Evolutionary conservation across 2,113 vertebrate species (phyloP).

Genomic region (Oncorhynchus clarkii): DNA sequence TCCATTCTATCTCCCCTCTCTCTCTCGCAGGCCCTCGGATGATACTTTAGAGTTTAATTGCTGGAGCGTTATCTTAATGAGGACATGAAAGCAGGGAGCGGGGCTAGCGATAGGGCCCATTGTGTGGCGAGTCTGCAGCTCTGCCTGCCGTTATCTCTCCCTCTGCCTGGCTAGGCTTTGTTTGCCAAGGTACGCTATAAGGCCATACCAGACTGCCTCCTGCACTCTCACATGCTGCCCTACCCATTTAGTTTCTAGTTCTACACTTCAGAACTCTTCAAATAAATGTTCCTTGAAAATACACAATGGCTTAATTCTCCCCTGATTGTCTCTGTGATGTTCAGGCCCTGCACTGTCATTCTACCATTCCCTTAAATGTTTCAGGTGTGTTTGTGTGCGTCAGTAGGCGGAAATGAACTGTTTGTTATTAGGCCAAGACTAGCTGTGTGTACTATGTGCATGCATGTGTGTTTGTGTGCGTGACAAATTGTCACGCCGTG

Average conservation of each 20-base stretch:
- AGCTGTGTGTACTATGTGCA: background rate
- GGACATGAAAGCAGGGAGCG: constrained; percentile 2
- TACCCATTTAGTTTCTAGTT: background rate
- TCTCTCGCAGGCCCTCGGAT: background rate
- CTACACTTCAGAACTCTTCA: background rate
- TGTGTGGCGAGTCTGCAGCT: background rate
- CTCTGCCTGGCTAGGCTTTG: too few relatives aligned
- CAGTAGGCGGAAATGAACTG: background rate
- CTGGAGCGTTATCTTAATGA: constrained; percentile 21
- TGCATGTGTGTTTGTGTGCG: background rate
- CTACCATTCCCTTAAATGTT: background rate
- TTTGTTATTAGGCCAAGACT: background rate
- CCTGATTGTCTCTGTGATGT: background rate
- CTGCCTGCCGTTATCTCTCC: constrained; percentile 5
- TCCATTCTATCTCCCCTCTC: background rate
- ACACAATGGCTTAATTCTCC: background rate
- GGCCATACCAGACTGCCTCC: too few relatives aligned
- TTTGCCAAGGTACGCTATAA: too few relatives aligned
- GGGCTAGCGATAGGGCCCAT: constrained; percentile 4
- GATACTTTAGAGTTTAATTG: constrained; percentile 16
- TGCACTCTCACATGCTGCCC: too few relatives aligned
- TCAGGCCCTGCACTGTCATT: background rate
- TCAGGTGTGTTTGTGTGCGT: background rate
- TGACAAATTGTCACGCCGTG: background rate
- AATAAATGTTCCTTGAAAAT: background rate